Evolutionary conservation across 2,797 vertebrate species (phyloP), one percentile per base, ranked within the genome.

Genomic region (Coendou prehensilis): DNA sequence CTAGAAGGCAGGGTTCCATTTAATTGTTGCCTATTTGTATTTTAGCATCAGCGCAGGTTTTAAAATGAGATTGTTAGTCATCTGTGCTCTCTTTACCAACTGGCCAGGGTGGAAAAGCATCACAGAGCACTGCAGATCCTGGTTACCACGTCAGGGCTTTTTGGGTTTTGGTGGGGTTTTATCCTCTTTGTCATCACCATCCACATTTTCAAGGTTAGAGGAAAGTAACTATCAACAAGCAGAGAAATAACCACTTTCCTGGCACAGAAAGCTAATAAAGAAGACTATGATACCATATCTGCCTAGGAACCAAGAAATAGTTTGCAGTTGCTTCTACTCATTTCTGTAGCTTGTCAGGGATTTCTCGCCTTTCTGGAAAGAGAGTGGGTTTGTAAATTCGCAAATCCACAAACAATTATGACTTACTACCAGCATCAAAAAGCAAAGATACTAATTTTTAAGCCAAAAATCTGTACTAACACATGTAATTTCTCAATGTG

Each of bases 391-490:
- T 57, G 87, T 91, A 79, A 90, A 96, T 97, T 87, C 80, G 75
- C 87, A 97, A 97, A 98, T 93, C 91, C 59, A 90, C 17, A 83
- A 22, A 94, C 59, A 95, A 94, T 86, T 64, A 82, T 97, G 94
- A 93, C 93, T 87, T 94, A 89, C 1, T 94, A 96, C 96, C 96
- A 95, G 95, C 57, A 94, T n/a, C 73, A 91, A 93, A 98, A 96
- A 98, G 71, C 96, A 97, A 96, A 98, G 88, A 92, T 79, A 67
- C 50, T 37, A 95, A 95, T 96, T 97, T 97, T 98, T 97, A 98
- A 97, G 98, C 26, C 93, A 98, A 97, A 98, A 98, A 97, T 96
- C 97, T 97, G 95, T 91, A 98, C 94, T 96, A 97, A 91, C 69
- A 89, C 85, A 98, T 97, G 75, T 96, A 95, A 96, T 96, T 98